phyloP scores from a whole-genome alignment of 2,888 invertebrate genomes.

The Drosophila koepferae region DNA sequence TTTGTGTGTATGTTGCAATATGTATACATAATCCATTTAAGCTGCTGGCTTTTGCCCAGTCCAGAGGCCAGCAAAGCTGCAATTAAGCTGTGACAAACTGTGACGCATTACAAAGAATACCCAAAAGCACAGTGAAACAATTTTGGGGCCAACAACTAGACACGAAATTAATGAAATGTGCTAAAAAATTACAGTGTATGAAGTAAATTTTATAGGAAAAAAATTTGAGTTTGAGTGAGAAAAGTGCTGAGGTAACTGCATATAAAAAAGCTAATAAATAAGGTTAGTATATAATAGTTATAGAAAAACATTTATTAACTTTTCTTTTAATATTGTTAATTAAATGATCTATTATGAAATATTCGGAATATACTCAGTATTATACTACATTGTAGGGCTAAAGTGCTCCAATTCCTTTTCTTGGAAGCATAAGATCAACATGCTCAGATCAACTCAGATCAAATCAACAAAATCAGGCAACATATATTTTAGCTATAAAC shows the following conservation, averaged over 20 bases:
- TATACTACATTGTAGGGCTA: too few species aligned
- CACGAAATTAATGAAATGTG: background rate
- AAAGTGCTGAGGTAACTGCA: background rate
- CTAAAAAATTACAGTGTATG: too few species aligned
- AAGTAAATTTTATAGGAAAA: too few species aligned
- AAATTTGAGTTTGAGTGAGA: background rate
- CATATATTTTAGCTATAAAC: too few species aligned
- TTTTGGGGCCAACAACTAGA: background rate
- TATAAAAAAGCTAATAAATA: too few species aligned
- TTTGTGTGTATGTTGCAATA: constrained; percentile 36
- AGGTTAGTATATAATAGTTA: too few species aligned
- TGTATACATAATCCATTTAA: constrained; percentile 68
- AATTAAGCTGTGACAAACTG: constrained; percentile 74
- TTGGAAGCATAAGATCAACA: background rate
- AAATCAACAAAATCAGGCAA: too few species aligned
- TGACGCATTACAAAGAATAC: constrained; percentile 36
- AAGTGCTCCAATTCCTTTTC: background rate
- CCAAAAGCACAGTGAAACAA: constrained; percentile 1
- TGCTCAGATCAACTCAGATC: too few species aligned
- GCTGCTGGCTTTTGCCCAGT: constrained; percentile 50
- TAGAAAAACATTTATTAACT: too few species aligned
- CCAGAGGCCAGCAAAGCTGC: constrained; percentile 58
- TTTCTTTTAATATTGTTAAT: too few species aligned
- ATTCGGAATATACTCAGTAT: too few species aligned
- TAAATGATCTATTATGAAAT: too few species aligned